Percentiles rank a stretch among this genome's conserved stretches.
Conservation (phyloP, 2,113 vertebrate genomes). For the Fukomys damarensis region DNA sequence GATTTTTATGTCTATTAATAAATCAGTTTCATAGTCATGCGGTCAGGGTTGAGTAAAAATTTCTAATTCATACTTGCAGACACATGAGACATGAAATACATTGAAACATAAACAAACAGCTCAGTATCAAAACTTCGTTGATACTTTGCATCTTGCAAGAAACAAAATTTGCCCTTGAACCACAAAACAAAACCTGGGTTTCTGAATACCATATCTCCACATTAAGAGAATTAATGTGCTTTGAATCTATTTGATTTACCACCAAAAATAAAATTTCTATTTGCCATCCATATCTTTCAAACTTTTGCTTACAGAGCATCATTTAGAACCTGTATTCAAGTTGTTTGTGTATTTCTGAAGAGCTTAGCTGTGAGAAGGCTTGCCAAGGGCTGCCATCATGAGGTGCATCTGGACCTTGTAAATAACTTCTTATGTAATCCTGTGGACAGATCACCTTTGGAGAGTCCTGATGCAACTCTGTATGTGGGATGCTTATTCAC, state of each 20-base stretch:
- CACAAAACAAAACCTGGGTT: not conserved
- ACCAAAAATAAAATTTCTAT: not conserved
- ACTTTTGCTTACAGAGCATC: constrained; percentile 4
- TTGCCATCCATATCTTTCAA: not conserved
- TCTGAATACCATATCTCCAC: not conserved
- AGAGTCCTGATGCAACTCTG: not conserved
- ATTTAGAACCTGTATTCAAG: constrained; percentile 38
- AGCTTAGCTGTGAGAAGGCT: not conserved
- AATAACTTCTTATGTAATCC: constrained; percentile 73
- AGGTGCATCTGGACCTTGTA: constrained; percentile 15
- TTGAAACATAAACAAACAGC: constrained; percentile 41
- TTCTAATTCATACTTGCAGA: constrained; percentile 70
- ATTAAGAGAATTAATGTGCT: not conserved
- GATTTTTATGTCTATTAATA: constrained; percentile 60
- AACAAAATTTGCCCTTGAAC: not conserved
- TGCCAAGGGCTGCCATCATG: constrained; percentile 47
- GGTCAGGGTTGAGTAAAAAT: constrained; percentile 33
- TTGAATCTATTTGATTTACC: not conserved
- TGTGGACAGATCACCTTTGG: constrained; percentile 42
- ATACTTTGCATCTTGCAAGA: constrained; percentile 4
- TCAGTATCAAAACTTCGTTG: not conserved
- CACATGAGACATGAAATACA: constrained; percentile 53
- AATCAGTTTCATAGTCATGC: constrained; percentile 65
- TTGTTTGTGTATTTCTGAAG: constrained; percentile 48
- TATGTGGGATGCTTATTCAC: constrained; percentile 53